A percentile compares a stretch with the other conserved stretches of the same genome.
Evolutionary conservation across 37 sponge, comb jelly and placozoan species (phyloP).

Genomic region (Hormiphora californensis): DNA sequence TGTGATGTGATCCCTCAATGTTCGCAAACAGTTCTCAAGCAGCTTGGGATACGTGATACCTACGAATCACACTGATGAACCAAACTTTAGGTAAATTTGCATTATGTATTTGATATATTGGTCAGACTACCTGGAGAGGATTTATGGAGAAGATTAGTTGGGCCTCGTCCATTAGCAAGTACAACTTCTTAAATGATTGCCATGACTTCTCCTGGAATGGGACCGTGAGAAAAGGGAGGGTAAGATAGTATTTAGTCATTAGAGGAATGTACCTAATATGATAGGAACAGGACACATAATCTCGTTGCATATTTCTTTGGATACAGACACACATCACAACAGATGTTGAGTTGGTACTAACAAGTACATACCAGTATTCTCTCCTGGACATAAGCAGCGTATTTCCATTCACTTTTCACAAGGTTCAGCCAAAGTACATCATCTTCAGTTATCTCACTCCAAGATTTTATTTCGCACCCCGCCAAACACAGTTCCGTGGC

Average conservation of each 20-base stretch:
- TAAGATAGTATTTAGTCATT: no score
- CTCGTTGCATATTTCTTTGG: no score
- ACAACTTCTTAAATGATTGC: slow-evolving; percentile 33
- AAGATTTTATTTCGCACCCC: neutral
- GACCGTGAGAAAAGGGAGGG: neutral
- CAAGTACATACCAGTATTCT: slow-evolving; percentile 24
- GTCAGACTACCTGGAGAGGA: neutral
- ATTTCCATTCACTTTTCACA: slow-evolving; percentile 1
- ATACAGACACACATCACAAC: no score
- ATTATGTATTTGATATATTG: no score
- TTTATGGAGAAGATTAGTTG: slow-evolving; percentile 5
- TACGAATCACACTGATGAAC: no score
- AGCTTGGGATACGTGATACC: no score
- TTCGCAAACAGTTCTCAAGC: no score
- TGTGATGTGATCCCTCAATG: no score
- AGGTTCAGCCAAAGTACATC: slow-evolving; percentile 6
- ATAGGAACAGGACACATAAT: no score
- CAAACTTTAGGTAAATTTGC: no score
- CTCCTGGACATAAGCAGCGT: slow-evolving; percentile 6
- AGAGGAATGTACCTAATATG: no score
- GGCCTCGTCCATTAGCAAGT: slow-evolving; percentile 24
- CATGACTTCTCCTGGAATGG: neutral
- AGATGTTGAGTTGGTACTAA: no score
- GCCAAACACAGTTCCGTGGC: slow-evolving; percentile 28
- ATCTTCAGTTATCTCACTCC: slow-evolving; percentile 23